phyloP scores from a whole-genome alignment of 2,113 vertebrate species.

The Ptilonorhynchus violaceus region DNA sequence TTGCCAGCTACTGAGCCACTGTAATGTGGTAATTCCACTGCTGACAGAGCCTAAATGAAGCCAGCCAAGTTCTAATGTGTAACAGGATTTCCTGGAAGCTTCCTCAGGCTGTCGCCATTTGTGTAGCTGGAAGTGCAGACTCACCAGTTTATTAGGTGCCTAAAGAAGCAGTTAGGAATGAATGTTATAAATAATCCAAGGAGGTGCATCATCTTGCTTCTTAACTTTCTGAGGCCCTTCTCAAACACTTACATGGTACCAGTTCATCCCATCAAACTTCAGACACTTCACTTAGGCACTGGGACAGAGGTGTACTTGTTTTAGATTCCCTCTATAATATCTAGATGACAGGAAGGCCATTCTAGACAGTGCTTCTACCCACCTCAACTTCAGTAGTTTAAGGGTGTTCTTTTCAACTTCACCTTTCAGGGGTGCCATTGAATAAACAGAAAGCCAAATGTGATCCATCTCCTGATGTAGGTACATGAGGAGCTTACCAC shows the following conservation, averaged over 20 bases:
- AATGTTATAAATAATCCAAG: background rate
- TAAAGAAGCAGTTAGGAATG: background rate
- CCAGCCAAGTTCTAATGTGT: background rate
- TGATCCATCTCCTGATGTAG: background rate
- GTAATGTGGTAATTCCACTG: background rate
- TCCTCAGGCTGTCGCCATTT: background rate
- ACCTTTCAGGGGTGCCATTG: background rate
- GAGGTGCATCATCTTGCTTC: background rate
- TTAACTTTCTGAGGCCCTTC: background rate
- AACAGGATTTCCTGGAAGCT: conserved; percentile 6
- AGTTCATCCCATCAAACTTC: background rate
- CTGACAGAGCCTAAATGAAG: background rate
- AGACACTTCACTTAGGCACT: background rate
- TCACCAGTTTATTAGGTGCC: background rate
- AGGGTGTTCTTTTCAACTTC: background rate
- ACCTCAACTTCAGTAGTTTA: background rate
- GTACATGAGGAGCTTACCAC: rapidly evolving
- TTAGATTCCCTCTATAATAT: background rate
- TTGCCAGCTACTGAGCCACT: background rate
- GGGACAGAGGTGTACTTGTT: background rate
- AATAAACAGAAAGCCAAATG: background rate
- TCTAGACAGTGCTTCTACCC: background rate
- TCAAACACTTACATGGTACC: background rate
- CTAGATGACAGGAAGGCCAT: background rate
- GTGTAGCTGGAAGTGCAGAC: background rate